phyloP scores from a whole-genome alignment of 2,797 vertebrate species.

The Apogon hyalosoma region DNA sequence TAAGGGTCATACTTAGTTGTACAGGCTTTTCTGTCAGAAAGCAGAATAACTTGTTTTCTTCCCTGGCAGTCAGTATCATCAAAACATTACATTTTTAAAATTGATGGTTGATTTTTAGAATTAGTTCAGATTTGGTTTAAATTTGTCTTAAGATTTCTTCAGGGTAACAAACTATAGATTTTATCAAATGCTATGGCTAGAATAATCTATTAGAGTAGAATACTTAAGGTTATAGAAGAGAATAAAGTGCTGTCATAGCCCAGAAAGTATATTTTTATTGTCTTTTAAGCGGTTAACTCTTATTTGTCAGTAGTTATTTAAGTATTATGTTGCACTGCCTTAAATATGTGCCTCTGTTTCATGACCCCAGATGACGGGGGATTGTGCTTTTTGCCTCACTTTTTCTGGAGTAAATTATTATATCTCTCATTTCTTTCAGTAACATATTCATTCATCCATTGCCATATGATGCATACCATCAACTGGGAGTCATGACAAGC shows the following conservation, averaged over 20 bases:
- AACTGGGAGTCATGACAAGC: neutral
- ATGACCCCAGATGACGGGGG: neutral
- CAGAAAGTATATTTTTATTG: neutral
- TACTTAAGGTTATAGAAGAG: too few relatives aligned
- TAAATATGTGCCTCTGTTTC: slow-evolving; percentile 42
- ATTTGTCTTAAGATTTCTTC: too few relatives aligned
- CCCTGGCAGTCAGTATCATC: too few relatives aligned
- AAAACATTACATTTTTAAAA: too few relatives aligned
- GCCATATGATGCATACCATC: slow-evolving; percentile 24
- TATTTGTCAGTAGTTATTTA: neutral
- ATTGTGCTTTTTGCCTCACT: slow-evolving; percentile 10
- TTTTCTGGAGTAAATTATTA: slow-evolving; percentile 21
- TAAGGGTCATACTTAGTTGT: neutral
- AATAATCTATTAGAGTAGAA: too few relatives aligned
- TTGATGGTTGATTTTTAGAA: too few relatives aligned
- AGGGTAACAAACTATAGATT: too few relatives aligned
- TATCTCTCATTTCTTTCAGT: slow-evolving; percentile 4
- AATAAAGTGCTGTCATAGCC: neutral
- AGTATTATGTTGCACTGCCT: slow-evolving; percentile 10
- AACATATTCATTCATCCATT: slow-evolving; percentile 23
- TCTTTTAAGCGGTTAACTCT: too few relatives aligned
- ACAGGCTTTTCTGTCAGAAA: neutral
- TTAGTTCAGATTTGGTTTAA: too few relatives aligned
- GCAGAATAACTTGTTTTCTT: neutral
- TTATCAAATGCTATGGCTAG: too few relatives aligned